phyloP scores from a whole-genome alignment of 2,113 vertebrate genomes.

The Scalopus aquaticus region DNA sequence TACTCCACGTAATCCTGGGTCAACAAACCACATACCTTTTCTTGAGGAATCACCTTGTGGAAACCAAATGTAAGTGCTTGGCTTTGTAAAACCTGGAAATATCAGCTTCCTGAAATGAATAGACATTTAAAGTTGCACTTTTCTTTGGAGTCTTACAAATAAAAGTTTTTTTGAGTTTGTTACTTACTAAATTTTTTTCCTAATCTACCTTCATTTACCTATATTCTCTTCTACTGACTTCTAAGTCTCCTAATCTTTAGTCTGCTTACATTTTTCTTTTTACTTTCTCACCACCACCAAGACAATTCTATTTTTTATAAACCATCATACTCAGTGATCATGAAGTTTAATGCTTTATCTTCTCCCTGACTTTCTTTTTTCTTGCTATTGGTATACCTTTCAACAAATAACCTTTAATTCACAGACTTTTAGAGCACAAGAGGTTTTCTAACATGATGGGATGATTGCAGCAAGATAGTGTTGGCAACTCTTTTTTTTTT shows the following conservation, averaged over 20 bases:
- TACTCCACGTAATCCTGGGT: constrained; percentile 87
- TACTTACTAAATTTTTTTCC: neutral
- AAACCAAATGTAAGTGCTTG: constrained; percentile 86
- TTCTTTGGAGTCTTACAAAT: neutral
- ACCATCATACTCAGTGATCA: neutral
- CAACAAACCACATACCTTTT: constrained; percentile 85
- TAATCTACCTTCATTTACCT: neutral
- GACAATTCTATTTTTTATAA: constrained; percentile 4
- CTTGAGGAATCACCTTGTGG: constrained; percentile 90
- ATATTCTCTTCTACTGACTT: neutral
- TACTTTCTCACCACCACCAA: neutral
- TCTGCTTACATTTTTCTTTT: neutral
- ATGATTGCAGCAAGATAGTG: neutral
- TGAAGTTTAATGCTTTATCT: constrained; percentile 22
- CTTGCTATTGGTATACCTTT: constrained; percentile 29
- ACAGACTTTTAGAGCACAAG: neutral
- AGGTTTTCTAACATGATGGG: constrained; percentile 11
- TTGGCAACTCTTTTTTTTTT: neutral
- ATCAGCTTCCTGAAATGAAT: neutral
- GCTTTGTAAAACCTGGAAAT: constrained; percentile 22
- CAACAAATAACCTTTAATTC: constrained; percentile 17
- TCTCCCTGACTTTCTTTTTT: constrained; percentile 5
- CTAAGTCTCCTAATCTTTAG: constrained; percentile 15
- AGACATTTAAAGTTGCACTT: constrained; percentile 13
- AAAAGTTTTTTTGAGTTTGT: neutral